These are phyloP conservation scores for Erithacus rubecula DNA, from an alignment of 2,797 vertebrate genomes.

Conservation along the genomic window DNA sequence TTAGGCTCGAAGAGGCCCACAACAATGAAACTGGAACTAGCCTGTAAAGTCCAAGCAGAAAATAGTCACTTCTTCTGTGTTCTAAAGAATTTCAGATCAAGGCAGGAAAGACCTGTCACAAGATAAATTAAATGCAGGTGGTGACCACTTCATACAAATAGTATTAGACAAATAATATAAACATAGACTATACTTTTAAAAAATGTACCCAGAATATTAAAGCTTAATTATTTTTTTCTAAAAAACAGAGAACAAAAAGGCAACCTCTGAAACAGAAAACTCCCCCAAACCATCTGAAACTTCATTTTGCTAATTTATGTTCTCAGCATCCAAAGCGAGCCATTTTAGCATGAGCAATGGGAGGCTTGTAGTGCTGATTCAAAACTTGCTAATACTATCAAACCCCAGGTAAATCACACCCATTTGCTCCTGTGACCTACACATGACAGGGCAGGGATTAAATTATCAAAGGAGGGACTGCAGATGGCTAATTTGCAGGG, in stretches of 20 bases:
- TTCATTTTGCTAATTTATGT: neutral
- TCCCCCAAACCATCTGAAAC: neutral
- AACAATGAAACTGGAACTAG: conserved; percentile 40
- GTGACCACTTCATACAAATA: neutral
- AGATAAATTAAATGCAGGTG: conserved; percentile 65
- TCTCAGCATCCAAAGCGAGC: neutral
- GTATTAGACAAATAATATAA: conserved; percentile 31
- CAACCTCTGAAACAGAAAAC: neutral
- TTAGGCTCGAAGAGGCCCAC: conserved; percentile 55
- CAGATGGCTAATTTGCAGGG: neutral
- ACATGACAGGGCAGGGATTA: neutral
- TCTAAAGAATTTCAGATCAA: conserved; percentile 44
- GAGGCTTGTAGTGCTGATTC: neutral
- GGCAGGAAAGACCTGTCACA: conserved; percentile 37
- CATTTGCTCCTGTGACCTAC: neutral
- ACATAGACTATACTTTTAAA: conserved; percentile 2
- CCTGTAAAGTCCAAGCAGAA: conserved; percentile 40
- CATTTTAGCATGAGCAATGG: neutral
- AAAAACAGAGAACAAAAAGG: neutral
- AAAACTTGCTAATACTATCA: neutral
- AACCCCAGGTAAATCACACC: neutral
- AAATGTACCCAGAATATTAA: conserved; percentile 1
- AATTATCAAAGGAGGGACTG: neutral
- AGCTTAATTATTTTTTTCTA: conserved; percentile 25
- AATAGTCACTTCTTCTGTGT: conserved; percentile 7